phyloP scores from a whole-genome alignment of 2,888 invertebrate genomes.

The Lasius fuliginosus region DNA sequence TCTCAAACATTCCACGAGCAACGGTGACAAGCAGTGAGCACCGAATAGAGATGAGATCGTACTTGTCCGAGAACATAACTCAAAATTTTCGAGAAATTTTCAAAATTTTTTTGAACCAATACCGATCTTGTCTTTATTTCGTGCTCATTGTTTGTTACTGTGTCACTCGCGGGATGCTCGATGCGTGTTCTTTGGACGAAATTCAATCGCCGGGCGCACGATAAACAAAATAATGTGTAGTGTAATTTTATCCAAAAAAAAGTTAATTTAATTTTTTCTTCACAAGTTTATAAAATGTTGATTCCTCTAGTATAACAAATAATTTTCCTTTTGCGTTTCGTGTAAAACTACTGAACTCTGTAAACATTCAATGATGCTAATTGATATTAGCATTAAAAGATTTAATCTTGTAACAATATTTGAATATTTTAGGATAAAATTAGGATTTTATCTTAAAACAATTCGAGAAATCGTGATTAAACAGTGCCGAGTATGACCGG shows the following conservation, averaged over 20 bases:
- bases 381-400: too few relatives aligned
- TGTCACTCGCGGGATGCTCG: too few relatives aligned
- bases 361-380: too few relatives aligned
- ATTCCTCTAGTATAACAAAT: neutral
- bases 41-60: too few relatives aligned
- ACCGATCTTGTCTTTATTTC: neutral
- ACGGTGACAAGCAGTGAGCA: too few relatives aligned
- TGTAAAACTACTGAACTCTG: neutral
- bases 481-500: too few relatives aligned
- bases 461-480: neutral
- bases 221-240: neutral
- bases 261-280: neutral
- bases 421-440: neutral
- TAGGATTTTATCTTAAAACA: neutral
- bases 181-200: neutral
- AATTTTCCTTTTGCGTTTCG: neutral
- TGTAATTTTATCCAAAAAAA: neutral
- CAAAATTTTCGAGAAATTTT: too few relatives aligned
- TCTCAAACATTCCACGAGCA: too few relatives aligned
- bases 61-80: too few relatives aligned
- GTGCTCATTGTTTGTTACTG: neutral
- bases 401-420: neutral
- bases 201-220: too few relatives aligned
- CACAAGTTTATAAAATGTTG: neutral
- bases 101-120: neutral